Conservation (phyloP, 2,888 invertebrate genomes). For the Hecatera dysodea region DNA sequence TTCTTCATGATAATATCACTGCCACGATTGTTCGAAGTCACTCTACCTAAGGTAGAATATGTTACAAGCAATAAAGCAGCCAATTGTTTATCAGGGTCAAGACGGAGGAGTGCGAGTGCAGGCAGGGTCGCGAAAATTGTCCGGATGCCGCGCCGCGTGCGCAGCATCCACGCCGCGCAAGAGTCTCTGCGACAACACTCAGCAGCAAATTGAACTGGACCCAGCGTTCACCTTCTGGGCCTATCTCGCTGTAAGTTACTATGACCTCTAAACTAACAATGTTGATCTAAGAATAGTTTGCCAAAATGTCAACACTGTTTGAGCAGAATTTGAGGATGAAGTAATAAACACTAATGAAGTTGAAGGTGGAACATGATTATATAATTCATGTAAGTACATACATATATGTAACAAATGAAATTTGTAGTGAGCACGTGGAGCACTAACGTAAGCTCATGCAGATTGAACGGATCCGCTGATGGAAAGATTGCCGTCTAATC, state of each 20-base stretch:
- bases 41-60: constrained; percentile 4
- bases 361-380: constrained; percentile 45
- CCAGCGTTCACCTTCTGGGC: constrained; percentile 93
- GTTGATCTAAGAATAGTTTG: constrained; percentile 16
- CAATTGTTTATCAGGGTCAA: constrained; percentile 63
- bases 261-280: constrained; percentile 24
- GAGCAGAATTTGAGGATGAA: constrained; percentile 35
- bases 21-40: constrained; percentile 6
- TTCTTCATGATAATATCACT: neutral
- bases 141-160: constrained; percentile 91
- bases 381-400: constrained; percentile 18
- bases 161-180: constrained; percentile 90
- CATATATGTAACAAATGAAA: constrained; percentile 45
- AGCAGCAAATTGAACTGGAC: constrained; percentile 91
- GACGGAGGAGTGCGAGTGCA: constrained; percentile 76
- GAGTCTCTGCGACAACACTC: constrained; percentile 91
- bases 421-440: constrained; percentile 71
- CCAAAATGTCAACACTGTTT: constrained; percentile 15
- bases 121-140: constrained; percentile 77
- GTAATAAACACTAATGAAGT: constrained; percentile 39
- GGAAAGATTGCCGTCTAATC: constrained; percentile 85
- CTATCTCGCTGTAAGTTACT: constrained; percentile 91
- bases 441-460: constrained; percentile 75
- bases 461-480: constrained; percentile 81
- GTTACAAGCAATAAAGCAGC: constrained; percentile 31